phyloP scores from a whole-genome alignment of 2,797 vertebrate species.

The Miichthys miiuy region DNA sequence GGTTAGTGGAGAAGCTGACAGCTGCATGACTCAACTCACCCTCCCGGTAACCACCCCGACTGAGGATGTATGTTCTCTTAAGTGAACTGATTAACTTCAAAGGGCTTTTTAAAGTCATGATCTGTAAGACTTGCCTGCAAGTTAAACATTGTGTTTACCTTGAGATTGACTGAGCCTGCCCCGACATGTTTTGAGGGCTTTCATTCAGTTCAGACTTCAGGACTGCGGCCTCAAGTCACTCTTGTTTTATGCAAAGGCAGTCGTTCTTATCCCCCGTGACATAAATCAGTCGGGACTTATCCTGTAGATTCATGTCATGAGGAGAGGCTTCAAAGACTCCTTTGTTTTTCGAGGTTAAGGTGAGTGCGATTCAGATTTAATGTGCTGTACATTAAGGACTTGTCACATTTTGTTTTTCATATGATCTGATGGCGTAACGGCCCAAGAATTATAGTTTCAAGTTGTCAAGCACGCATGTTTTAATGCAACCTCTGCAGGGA shows the following conservation, averaged over 20 bases:
- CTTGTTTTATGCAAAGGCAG: slow-evolving; percentile 18
- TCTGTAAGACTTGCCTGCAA: slow-evolving; percentile 32
- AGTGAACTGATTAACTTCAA: slow-evolving; percentile 65
- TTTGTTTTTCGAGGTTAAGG: slow-evolving; percentile 14
- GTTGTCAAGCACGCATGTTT: neutral
- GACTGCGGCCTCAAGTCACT: slow-evolving; percentile 12
- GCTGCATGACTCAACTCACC: slow-evolving; percentile 43
- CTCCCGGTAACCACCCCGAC: slow-evolving; percentile 36
- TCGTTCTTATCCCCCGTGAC: slow-evolving; percentile 3
- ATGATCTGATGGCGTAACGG: neutral
- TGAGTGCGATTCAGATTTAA: neutral
- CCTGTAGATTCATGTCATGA: neutral
- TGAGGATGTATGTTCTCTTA: slow-evolving; percentile 43
- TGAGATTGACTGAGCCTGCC: slow-evolving; percentile 44
- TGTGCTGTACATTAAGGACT: neutral
- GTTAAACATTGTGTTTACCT: slow-evolving; percentile 63
- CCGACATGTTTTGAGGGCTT: slow-evolving; percentile 35
- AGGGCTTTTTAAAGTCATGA: slow-evolving; percentile 39
- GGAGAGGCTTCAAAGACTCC: slow-evolving; percentile 18
- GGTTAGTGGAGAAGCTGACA: slow-evolving; percentile 24
- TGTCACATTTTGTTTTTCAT: slow-evolving; percentile 20
- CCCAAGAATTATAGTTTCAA: neutral
- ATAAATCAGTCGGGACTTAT: slow-evolving; percentile 26
- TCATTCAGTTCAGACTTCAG: slow-evolving; percentile 10
- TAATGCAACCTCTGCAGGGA: slow-evolving; percentile 4